Conservation (phyloP, 2,113 vertebrate species). For the Chaetura pelagica region DNA sequence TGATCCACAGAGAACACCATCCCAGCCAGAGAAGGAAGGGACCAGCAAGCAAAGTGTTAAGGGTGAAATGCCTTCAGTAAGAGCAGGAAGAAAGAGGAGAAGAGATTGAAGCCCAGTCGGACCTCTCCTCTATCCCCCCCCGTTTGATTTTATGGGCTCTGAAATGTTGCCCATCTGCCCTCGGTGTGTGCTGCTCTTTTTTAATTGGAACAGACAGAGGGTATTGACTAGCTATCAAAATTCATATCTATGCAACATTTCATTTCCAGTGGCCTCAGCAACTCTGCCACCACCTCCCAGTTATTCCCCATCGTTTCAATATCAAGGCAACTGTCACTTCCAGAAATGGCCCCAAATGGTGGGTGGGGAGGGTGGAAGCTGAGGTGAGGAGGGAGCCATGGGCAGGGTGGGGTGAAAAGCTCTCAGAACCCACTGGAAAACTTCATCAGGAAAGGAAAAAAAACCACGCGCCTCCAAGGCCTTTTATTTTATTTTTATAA, state of each 20-base stretch:
- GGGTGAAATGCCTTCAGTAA: background rate
- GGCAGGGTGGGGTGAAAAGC: background rate
- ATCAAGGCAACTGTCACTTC: conserved; percentile 45
- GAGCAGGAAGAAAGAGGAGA: background rate
- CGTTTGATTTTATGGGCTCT: conserved; percentile 67
- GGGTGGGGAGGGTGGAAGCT: background rate
- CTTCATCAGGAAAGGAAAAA: background rate
- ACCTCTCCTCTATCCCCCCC: background rate
- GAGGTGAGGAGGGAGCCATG: rapidly evolving
- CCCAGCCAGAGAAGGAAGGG: rapidly evolving
- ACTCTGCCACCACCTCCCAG: conserved; percentile 1
- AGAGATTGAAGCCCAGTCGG: background rate
- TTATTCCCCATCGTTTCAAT: background rate
- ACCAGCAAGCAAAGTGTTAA: conserved; percentile 1
- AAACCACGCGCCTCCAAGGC: background rate
- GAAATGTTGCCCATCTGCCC: conserved; percentile 69
- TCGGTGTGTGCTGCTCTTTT: conserved; percentile 56
- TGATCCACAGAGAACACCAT: background rate
- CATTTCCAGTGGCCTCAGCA: conserved; percentile 72
- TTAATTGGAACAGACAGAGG: conserved; percentile 72
- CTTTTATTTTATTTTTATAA: conserved; percentile 40
- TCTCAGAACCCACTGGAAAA: background rate
- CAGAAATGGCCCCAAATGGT: conserved; percentile 22
- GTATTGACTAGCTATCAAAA: conserved; percentile 79
- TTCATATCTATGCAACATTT: conserved; percentile 72